A percentile compares a stretch with the other conserved stretches of the same genome.
Conservation (phyloP, 2,797 vertebrate genomes). For the Amphiprion clarkii region DNA sequence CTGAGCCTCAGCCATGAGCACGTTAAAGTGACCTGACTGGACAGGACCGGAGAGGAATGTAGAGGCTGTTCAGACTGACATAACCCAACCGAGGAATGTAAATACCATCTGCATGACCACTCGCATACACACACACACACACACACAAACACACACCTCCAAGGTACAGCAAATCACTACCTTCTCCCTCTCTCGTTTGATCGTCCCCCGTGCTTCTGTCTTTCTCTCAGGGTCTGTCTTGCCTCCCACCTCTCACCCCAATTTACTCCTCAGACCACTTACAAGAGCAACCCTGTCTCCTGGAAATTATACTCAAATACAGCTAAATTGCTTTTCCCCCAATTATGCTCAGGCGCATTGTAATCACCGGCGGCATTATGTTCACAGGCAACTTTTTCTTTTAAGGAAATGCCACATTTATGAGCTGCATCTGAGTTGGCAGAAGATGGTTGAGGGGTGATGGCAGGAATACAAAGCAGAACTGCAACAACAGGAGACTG, state of each 20-base stretch:
- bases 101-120: conserved; percentile 75
- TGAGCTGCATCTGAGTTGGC: not conserved
- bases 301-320: not conserved
- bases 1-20: conserved; percentile 11
- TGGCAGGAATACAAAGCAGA: not conserved
- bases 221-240: conserved; percentile 23
- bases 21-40: conserved; percentile 66
- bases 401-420: conserved; percentile 6
- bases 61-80: conserved; percentile 66
- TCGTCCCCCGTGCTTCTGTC: conserved; percentile 23
- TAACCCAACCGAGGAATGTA: conserved; percentile 71
- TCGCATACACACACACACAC: not conserved
- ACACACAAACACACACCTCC: conserved; percentile 15
- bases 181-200: conserved; percentile 63
- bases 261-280: conserved; percentile 22
- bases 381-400: not conserved
- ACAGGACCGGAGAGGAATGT: conserved; percentile 72
- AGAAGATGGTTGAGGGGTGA: not conserved
- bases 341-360: not conserved
- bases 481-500: not conserved
- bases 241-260: not conserved
- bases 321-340: not conserved
- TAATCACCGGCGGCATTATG: not conserved
- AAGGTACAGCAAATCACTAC: conserved; percentile 62
- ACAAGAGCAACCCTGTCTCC: not conserved